These are phyloP conservation scores for Cichladusa arquata DNA, from an alignment of 2,113 vertebrate genomes.

Conservation along the genomic window DNA sequence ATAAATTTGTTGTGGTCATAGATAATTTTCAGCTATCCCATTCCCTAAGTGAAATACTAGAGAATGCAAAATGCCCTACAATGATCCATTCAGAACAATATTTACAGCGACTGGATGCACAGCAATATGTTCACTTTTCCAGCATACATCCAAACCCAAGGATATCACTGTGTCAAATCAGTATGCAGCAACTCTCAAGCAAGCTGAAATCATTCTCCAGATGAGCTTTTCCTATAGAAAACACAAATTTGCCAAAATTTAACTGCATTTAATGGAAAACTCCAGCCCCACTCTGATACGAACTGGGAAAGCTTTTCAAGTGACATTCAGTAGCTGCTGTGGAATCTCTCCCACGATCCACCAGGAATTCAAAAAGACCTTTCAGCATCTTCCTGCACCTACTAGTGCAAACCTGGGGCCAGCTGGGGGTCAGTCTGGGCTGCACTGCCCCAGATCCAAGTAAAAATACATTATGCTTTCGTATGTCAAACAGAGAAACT, in stretches of 20 bases:
- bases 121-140: neutral
- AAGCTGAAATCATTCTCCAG: neutral
- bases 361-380: neutral
- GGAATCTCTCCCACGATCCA: neutral
- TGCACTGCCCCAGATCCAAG: rapidly evolving
- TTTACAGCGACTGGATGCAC: neutral
- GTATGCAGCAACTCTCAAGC: neutral
- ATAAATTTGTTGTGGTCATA: neutral
- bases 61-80: neutral
- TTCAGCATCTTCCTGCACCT: neutral
- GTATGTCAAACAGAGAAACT: neutral
- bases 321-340: rapidly evolving
- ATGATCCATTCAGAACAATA: rapidly evolving
- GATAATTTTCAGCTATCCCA: neutral
- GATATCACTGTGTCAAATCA: neutral
- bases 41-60: neutral
- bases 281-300: neutral
- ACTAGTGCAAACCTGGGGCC: neutral
- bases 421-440: neutral
- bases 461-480: neutral
- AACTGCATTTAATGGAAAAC: neutral
- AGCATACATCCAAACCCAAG: neutral
- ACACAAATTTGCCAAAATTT: neutral
- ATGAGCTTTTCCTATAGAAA: neutral
- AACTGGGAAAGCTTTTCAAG: neutral